phyloP scores from a whole-genome alignment of 2,888 invertebrate genomes.

The Acleris emargana region DNA sequence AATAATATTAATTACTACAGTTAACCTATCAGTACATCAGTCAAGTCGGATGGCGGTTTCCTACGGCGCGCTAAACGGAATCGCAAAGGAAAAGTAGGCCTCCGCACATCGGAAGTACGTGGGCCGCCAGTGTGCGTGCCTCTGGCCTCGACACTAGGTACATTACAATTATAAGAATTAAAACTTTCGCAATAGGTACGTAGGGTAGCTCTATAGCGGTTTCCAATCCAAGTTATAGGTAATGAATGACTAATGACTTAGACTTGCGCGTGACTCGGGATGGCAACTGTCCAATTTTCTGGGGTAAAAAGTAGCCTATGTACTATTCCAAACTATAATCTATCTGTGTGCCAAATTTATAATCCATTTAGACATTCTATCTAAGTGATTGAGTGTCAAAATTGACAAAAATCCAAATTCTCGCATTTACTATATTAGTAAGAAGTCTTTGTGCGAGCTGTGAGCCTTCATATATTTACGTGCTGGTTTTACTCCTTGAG shows the following conservation, averaged over 20 bases:
- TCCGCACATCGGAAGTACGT: conserved; percentile 46
- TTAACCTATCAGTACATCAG: conserved; percentile 24
- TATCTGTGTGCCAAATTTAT: too few species aligned
- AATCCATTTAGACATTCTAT: too few species aligned
- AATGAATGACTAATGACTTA: too few species aligned
- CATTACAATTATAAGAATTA: background rate
- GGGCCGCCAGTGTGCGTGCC: conserved; percentile 30
- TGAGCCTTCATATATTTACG: background rate
- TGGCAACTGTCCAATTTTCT: too few species aligned
- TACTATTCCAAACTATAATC: too few species aligned
- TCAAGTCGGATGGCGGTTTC: conserved; percentile 27
- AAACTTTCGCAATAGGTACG: background rate
- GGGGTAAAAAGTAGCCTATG: too few species aligned
- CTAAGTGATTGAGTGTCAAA: too few species aligned
- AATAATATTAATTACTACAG: conserved; percentile 16
- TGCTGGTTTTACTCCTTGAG: background rate
- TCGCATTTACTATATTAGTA: too few species aligned
- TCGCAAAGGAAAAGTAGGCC: conserved; percentile 40
- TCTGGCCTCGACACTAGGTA: background rate
- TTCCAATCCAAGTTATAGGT: background rate
- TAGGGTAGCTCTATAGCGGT: background rate
- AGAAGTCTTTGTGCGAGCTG: too few species aligned
- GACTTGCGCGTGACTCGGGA: too few species aligned
- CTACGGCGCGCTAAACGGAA: conserved; percentile 16
- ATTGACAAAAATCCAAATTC: too few species aligned